Percentiles rank a stretch among this genome's conserved stretches.
phyloP scores from a whole-genome alignment of 1,140 invertebrate genomes.

The Drosophila albomicans region DNA sequence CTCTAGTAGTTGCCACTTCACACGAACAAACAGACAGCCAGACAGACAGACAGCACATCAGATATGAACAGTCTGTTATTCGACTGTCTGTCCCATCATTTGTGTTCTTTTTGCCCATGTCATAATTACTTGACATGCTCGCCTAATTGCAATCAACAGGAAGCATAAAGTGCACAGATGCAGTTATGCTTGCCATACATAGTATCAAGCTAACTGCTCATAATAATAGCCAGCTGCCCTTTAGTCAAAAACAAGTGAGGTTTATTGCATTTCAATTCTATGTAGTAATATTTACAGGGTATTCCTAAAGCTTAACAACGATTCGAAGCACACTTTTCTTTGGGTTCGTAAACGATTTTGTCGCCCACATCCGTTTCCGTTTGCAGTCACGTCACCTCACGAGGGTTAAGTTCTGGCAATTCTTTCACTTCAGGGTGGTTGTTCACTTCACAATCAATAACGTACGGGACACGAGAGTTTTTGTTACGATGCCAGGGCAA shows the following conservation, averaged over 20 bases:
- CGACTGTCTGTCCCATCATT: constrained; percentile 25
- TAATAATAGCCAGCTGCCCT: constrained; percentile 50
- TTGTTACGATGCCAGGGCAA: constrained; percentile 37
- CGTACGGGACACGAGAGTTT: constrained; percentile 24
- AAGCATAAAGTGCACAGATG: constrained; percentile 50
- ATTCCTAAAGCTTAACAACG: background rate
- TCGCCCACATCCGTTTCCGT: constrained; percentile 56
- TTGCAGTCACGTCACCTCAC: constrained; percentile 33
- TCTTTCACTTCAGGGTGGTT: constrained; percentile 34
- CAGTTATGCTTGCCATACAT: constrained; percentile 36
- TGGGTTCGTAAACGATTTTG: constrained; percentile 36
- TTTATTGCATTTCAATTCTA: constrained; percentile 4
- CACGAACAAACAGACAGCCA: constrained; percentile 3
- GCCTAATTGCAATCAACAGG: constrained; percentile 66
- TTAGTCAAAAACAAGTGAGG: background rate
- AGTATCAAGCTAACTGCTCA: constrained; percentile 18
- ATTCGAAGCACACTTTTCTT: background rate
- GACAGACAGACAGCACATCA: constrained; percentile 4
- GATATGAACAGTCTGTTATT: constrained; percentile 8
- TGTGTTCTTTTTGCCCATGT: constrained; percentile 55
- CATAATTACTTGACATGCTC: constrained; percentile 65
- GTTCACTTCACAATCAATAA: constrained; percentile 46
- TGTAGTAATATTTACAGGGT: constrained; percentile 4
- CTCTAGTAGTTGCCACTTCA: constrained; percentile 32
- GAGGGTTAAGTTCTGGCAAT: constrained; percentile 22